Evolutionary conservation across 2,888 invertebrate species (phyloP).

Genomic region (Clunio marinus): DNA sequence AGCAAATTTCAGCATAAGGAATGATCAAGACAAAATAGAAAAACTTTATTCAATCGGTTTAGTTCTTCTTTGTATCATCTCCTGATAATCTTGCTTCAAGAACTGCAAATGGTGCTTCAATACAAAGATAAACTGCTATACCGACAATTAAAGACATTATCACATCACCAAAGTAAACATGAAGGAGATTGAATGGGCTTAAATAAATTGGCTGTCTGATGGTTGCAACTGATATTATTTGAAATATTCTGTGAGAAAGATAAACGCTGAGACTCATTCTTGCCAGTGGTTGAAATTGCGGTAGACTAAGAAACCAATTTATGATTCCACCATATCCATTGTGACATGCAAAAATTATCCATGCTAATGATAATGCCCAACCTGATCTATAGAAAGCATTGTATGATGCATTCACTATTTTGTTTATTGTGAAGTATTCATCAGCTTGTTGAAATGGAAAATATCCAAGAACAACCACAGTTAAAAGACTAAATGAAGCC

Average conservation of each 20-base stretch:
- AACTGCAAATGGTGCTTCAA: slow-evolving; percentile 2
- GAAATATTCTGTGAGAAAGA: background rate
- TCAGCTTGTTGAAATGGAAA: slow-evolving; percentile 8
- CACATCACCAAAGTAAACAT: background rate
- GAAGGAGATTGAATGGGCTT: background rate
- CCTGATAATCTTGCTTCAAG: too few relatives aligned
- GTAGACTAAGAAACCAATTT: background rate
- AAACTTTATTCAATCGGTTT: too few relatives aligned
- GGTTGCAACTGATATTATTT: background rate
- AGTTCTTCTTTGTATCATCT: too few relatives aligned
- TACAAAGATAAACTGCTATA: background rate
- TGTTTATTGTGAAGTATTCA: background rate
- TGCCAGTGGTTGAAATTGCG: background rate
- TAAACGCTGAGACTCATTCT: slow-evolving; percentile 16
- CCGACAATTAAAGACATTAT: background rate
- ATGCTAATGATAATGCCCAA: background rate
- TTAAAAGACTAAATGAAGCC: background rate
- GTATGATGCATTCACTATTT: background rate
- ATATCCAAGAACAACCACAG: background rate
- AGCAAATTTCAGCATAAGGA: too few relatives aligned
- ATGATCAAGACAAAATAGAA: too few relatives aligned
- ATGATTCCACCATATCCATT: slow-evolving; percentile 1
- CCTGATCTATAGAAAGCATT: background rate
- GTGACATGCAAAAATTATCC: slow-evolving; percentile 12
- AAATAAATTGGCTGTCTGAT: background rate